These are phyloP conservation scores for Hippocampus zosterae DNA, from an alignment of 2,113 vertebrate species.

Conservation along the genomic window DNA sequence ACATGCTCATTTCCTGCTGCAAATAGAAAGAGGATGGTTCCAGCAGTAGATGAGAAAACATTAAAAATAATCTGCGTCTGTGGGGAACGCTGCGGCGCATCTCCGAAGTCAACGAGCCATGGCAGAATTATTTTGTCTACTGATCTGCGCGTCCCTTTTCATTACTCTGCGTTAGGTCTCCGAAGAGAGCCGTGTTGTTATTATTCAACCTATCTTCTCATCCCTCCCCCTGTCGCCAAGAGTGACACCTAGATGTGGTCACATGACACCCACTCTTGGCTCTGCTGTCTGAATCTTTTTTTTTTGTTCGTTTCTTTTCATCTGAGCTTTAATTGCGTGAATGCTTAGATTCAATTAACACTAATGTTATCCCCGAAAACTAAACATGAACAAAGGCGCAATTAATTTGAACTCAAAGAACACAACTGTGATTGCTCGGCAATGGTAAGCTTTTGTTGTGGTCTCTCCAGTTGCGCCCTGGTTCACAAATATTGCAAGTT, in stretches of 20 bases:
- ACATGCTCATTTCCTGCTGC: slow-evolving; percentile 11
- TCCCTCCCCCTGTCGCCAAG: slow-evolving; percentile 27
- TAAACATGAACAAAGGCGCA: not conserved
- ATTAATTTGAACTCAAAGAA: not conserved
- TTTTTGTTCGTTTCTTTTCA: not conserved
- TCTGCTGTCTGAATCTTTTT: not conserved
- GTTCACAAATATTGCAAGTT: not conserved
- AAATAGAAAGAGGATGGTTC: slow-evolving; percentile 8
- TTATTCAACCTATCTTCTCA: slow-evolving; percentile 44
- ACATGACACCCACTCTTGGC: not conserved
- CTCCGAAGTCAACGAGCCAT: slow-evolving; percentile 31
- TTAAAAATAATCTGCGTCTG: slow-evolving; percentile 37
- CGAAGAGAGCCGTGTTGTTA: slow-evolving; percentile 30
- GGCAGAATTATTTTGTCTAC: slow-evolving; percentile 28
- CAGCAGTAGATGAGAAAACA: slow-evolving; percentile 32
- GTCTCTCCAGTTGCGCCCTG: not conserved
- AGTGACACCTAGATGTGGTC: slow-evolving; percentile 8
- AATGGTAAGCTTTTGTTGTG: not conserved
- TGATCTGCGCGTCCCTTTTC: slow-evolving; percentile 31
- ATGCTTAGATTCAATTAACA: not conserved
- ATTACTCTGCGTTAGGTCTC: slow-evolving; percentile 21
- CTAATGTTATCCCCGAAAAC: not conserved
- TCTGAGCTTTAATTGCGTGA: not conserved
- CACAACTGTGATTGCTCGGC: not conserved
- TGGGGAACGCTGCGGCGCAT: slow-evolving; percentile 23